Evolutionary conservation across 2,113 vertebrate genomes (phyloP), one percentile per base, ranked within the genome.

Genomic region (Ramphastos sulfuratus): DNA sequence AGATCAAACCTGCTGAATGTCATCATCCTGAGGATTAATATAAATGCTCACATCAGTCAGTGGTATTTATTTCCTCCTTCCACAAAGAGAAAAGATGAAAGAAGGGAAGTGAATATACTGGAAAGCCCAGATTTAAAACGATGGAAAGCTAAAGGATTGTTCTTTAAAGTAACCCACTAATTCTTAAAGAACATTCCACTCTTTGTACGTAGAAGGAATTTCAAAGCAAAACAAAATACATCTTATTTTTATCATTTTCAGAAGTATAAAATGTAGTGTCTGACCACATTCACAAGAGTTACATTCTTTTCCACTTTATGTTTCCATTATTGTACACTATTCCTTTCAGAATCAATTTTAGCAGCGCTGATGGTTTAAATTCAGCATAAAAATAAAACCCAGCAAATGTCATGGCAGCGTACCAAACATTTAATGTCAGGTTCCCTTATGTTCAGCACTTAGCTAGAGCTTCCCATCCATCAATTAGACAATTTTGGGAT

Each of bases 341-440:
- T 87, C 42, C 56, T 74, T 60, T 71, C 95, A 87, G 77, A 93
- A 95, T 96, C 82, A 96, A 97, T 95, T 96, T 95, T 95, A 96
- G 92, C 60, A 82, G 73, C 82, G 78, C 86, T 86, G 80, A 86
- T 94, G 90, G 87, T 90, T 96, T 96, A 96, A 95, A 96, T 92
- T 93, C 91, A 93, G 87, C 71, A 93, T 85, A 95, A 97, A 97
- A 97, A 95, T 95, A 97, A 97, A 97, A 97, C 91, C 90, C 82
- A 94, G 92, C 90, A 97, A 98, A 97, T 97, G 95, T 95, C 93
- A 97, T 96, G 89, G 96, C 96, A 98, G 88, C 33, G 1, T 93
- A 95, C 94, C 95, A 97, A 95, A 90, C 81, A 97, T 96, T 96
- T 96, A 97, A 97, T 97, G 96, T 96, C 97, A 98, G 79, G 35